A percentile compares a stretch with the other conserved stretches of the same genome.
These are phyloP conservation scores for Drosophila guanche DNA, from an alignment of 1,140 invertebrate species.

Conservation along the genomic window DNA sequence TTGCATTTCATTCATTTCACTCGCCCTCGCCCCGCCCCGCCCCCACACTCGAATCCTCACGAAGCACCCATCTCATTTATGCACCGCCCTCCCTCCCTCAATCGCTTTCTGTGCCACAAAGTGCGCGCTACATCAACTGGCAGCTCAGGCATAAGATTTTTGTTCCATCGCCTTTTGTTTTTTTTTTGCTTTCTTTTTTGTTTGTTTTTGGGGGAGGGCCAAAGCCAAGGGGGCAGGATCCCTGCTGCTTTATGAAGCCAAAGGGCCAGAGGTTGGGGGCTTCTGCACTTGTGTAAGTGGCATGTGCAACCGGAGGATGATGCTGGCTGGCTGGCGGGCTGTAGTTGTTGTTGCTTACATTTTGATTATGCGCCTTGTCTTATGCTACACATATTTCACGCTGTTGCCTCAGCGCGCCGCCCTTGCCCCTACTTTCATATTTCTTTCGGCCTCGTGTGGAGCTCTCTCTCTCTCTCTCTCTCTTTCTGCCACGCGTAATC, in stretches of 20 bases:
- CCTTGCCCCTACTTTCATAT: slow-evolving; percentile 36
- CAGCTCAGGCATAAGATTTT: slow-evolving; percentile 60
- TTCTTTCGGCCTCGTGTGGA: slow-evolving; percentile 33
- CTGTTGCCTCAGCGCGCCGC: slow-evolving; percentile 10
- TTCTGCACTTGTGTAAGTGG: slow-evolving; percentile 47
- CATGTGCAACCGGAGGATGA: slow-evolving; percentile 36
- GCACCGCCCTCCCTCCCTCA: slow-evolving; percentile 11
- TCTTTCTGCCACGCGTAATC: slow-evolving; percentile 53
- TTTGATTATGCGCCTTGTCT: slow-evolving; percentile 81
- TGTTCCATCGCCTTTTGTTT: slow-evolving; percentile 48
- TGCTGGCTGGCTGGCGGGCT: neutral
- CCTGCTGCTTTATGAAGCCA: slow-evolving; percentile 35
- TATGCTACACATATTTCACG: slow-evolving; percentile 78
- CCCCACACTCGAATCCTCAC: slow-evolving; percentile 7
- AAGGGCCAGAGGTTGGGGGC: neutral
- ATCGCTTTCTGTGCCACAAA: slow-evolving; percentile 14
- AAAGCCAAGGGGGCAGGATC: neutral
- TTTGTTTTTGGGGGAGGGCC: neutral
- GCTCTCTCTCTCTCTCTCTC: slow-evolving; percentile 43
- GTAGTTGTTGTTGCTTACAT: slow-evolving; percentile 50
- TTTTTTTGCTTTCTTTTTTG: neutral
- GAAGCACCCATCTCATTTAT: neutral
- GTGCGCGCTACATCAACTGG: slow-evolving; percentile 60
- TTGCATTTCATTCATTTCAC: slow-evolving; percentile 6
- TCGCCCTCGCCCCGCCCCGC: slow-evolving; percentile 5